These are phyloP conservation scores for Colossoma macropomum DNA, from an alignment of 2,113 vertebrate genomes.

Conservation along the genomic window DNA sequence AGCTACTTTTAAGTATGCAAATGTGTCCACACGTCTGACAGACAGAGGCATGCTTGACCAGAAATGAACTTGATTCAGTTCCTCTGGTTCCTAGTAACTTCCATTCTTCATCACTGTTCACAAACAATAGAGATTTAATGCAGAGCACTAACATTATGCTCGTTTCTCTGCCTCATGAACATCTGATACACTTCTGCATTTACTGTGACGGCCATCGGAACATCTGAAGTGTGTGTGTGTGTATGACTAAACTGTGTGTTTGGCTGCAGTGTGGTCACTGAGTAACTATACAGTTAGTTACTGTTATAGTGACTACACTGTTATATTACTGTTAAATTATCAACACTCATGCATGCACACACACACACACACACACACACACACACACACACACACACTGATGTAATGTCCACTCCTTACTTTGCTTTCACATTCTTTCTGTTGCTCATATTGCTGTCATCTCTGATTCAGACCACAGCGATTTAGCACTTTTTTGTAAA, in stretches of 20 bases:
- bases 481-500: not conserved
- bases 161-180: not conserved
- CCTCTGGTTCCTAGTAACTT: not conserved
- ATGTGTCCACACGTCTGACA: not conserved
- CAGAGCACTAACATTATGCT: not conserved
- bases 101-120: constrained; percentile 13
- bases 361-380: not conserved
- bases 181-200: constrained; percentile 16
- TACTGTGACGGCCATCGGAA: not conserved
- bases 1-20: constrained; percentile 3
- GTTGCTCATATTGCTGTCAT: not conserved
- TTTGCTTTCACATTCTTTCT: not conserved
- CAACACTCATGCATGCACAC: not conserved
- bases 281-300: too few relatives aligned
- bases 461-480: not conserved
- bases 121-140: constrained; percentile 17
- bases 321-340: too few relatives aligned
- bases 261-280: constrained; percentile 14
- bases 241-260: not conserved
- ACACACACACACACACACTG: constrained; percentile 14
- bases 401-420: not conserved
- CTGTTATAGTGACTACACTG: too few relatives aligned
- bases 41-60: not conserved
- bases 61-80: not conserved
- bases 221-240: constrained; percentile 23